Evolutionary conservation across 2,888 invertebrate genomes (phyloP), one percentile per base, ranked within the genome.

Genomic region (Synergus itoensis): DNA sequence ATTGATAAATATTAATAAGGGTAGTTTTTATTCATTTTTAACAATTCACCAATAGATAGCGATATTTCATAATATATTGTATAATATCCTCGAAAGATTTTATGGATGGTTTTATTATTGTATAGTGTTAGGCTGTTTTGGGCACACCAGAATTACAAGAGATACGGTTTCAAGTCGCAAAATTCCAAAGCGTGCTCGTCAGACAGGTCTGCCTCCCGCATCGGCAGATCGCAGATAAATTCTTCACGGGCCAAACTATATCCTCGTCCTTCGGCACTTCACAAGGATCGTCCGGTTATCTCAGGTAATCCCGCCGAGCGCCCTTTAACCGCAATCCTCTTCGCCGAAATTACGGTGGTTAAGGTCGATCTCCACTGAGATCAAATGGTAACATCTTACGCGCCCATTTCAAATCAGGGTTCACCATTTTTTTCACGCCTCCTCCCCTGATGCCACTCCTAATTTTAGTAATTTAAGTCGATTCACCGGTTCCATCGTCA

Each of bases 181-280:
- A 80, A 82, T 82, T 77, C 81, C 81, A 79, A 82, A 79, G 82
- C 77, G 79, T 81, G 57, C 81, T 63, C 69, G 69, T 76, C 81
- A 79, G 82, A 79, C 79, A 79, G 81, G 79, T 82, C 81, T 82
- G 79, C 79, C 82, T 82, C 82, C 82, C 82, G 82, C 81, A 78
- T 82, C 75, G 82, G 79, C 28, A 78, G 81, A 80, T 80, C 76
- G 63, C 69, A 63, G 77, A 79, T 82, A 82, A 78, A 78, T 73
- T 63, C 69, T 53, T 73, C 41, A 78, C 62, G 73, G 36, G 18
- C 43, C 45, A 62, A 64, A 78, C 63, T 78, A 73, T 78, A 73
- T 28, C 62, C 62, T 73, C 53, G 53, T 73, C 69, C 69, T 73
- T 73, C 69, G 53, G 53, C 53, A 73, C 69, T 73, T 73, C 69